These are phyloP conservation scores for Synanthedon myopaeformis DNA, from an alignment of 2,888 invertebrate species.

Conservation along the genomic window DNA sequence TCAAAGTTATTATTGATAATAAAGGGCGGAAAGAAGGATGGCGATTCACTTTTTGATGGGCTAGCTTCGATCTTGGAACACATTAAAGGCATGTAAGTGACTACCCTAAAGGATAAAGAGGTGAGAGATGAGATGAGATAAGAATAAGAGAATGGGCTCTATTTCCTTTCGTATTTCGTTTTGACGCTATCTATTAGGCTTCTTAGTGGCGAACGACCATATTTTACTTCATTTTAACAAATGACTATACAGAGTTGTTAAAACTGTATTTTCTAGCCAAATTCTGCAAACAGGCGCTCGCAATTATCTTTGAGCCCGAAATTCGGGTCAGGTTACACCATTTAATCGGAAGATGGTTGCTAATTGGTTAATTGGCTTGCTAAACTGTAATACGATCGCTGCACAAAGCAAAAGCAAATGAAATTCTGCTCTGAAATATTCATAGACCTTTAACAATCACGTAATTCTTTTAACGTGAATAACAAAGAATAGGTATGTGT, in stretches of 20 bases:
- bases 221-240: too few relatives aligned
- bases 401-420: slow-evolving; percentile 1
- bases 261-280: neutral
- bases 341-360: neutral
- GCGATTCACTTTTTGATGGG: neutral
- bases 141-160: too few relatives aligned
- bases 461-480: too few relatives aligned
- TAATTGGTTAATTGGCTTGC: neutral
- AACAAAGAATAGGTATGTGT: too few relatives aligned
- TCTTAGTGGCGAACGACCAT: too few relatives aligned
- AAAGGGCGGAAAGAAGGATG: neutral
- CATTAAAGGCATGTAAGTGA: too few relatives aligned
- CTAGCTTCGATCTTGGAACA: neutral
- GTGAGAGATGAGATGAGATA: too few relatives aligned
- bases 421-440: slow-evolving; percentile 10
- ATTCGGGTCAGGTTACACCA: neutral
- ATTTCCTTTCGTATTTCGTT: too few relatives aligned
- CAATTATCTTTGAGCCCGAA: neutral
- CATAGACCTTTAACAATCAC: too few relatives aligned
- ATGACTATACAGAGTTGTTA: too few relatives aligned
- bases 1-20: neutral
- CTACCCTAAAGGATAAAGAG: too few relatives aligned
- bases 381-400: neutral
- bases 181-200: too few relatives aligned
- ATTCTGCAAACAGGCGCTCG: neutral